A percentile compares a stretch with the other conserved stretches of the same genome.
Conservation (phyloP, 2,113 vertebrate genomes). For the Sclerurus mexicanus region DNA sequence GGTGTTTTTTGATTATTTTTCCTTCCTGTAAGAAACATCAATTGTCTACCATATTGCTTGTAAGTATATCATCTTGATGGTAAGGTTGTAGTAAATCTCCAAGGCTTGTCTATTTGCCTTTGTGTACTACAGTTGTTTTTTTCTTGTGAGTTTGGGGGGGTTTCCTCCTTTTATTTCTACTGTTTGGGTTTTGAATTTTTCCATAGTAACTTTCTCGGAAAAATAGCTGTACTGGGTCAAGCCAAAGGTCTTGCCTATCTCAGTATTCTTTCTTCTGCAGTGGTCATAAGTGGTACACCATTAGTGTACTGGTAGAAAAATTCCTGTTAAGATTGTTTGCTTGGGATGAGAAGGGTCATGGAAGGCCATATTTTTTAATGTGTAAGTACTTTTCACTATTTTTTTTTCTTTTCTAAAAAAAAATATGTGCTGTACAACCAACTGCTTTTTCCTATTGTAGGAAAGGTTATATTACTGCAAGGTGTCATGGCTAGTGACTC, state of each 20-base stretch:
- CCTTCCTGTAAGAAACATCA: neutral
- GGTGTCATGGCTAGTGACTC: neutral
- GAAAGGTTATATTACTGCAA: neutral
- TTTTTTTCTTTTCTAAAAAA: neutral
- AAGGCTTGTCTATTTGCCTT: neutral
- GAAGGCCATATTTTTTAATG: neutral
- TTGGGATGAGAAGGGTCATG: neutral
- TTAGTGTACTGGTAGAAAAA: conserved; percentile 23
- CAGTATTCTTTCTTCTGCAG: neutral
- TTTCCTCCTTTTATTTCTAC: neutral
- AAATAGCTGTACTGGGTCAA: neutral
- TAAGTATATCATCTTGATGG: neutral
- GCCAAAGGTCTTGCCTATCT: conserved; percentile 19
- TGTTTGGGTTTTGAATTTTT: neutral
- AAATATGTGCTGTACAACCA: neutral
- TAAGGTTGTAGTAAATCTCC: neutral
- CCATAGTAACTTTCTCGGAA: neutral
- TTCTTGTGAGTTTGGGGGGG: neutral
- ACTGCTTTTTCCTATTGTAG: neutral
- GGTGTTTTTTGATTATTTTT: neutral
- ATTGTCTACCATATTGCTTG: neutral
- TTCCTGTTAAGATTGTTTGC: conserved; percentile 20
- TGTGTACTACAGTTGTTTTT: neutral
- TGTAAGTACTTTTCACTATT: neutral
- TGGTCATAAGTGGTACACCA: conserved; percentile 1